Base-by-base conservation (phyloP, 2,888 invertebrate genomes). In the Toxonevra muliebris region DNA sequence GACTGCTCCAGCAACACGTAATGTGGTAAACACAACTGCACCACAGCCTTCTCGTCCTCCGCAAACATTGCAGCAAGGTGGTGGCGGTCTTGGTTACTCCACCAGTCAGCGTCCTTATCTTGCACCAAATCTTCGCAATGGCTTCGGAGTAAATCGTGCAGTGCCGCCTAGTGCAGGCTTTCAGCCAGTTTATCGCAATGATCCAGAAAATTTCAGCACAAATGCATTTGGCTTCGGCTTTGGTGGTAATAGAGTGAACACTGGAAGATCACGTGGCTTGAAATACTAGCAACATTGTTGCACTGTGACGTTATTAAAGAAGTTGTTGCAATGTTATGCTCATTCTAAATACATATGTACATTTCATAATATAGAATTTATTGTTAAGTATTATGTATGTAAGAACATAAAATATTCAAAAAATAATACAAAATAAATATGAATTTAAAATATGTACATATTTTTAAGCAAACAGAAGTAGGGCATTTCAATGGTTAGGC, bases 61-160 rank as follows among this genome's bases (percentile, higher is more conserved):
- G 11, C 50, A 17, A 42, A 65, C 42, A 62, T 30, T 30, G 30
- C 30, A 30, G 30, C 30, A 30, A 30, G 30, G 30, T 30, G 15
- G 60, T 53, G 8, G 54, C 66, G 43, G 66, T 64, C 41, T 75
- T 30, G 30, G 30, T 30, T 30, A 30, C 30, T 30, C 76, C 60
- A 79, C 84, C 65, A 84, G 84, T 73, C 84, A 84, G 69, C 80
- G 83, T n/a, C 82, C 84, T 19, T 83, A 84, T 68, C 76, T 83
- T 65, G 81, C 84, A 45, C 84, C 84, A 42, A 83, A 77, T 70
- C 55, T 84, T 57, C 79, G 83, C 15, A 82, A 81, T 69, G 77
- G 76, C 43, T 68, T 76, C 40, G 76, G 75, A 66, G 74, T 75
- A 20, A 80, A 73, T 60, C 76, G 75, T 55, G 77, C 77, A 12